Percentiles rank a stretch among this genome's conserved stretches.
phyloP scores from a whole-genome alignment of 2,113 vertebrate species.

The Sturnira hondurensis region DNA sequence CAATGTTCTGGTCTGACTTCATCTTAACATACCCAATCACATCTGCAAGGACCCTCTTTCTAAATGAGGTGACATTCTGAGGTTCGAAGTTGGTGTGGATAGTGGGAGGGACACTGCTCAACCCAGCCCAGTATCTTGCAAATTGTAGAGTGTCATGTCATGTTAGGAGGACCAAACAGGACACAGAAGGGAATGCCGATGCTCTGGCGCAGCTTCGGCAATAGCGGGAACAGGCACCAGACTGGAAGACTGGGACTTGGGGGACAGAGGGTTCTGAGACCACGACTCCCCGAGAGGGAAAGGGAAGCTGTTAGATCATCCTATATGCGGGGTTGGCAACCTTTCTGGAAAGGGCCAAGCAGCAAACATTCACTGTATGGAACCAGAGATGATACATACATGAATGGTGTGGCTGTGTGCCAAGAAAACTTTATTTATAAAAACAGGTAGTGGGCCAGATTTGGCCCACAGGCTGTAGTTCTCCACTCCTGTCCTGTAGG shows the following conservation, averaged over 20 bases:
- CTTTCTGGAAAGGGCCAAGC: neutral
- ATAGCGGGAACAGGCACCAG: neutral
- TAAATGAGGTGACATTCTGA: neutral
- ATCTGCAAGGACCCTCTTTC: neutral
- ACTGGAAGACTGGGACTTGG: neutral
- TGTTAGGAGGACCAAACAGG: neutral
- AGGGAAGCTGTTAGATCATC: neutral
- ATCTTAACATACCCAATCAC: neutral
- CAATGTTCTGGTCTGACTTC: neutral
- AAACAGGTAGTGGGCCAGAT: neutral
- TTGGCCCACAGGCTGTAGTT: neutral
- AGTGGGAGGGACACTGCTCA: neutral
- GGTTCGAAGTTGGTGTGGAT: neutral
- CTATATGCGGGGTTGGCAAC: neutral
- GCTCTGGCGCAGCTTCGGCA: neutral
- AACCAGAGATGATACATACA: neutral
- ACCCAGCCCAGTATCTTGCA: neutral
- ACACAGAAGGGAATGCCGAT: neutral
- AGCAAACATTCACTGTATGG: neutral
- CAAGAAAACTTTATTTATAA: neutral
- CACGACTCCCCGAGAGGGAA: neutral
- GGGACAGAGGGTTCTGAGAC: neutral
- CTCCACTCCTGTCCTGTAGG: neutral
- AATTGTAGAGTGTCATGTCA: neutral
- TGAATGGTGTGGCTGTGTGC: neutral